Evolutionary conservation across 2,888 invertebrate genomes (phyloP), one percentile per base, ranked within the genome.

Genomic region (Trisateles emortualis): DNA sequence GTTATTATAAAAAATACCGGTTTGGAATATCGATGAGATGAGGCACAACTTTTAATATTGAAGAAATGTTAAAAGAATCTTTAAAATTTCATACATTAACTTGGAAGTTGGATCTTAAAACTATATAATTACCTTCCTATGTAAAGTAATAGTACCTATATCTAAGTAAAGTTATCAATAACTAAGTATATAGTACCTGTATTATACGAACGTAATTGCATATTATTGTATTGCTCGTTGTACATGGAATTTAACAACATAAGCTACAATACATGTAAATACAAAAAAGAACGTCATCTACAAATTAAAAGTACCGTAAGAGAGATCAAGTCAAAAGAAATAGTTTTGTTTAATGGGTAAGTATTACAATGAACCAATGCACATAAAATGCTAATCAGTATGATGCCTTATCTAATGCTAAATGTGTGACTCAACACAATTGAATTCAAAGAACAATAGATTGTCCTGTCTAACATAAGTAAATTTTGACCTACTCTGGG

Each of bases 11-110:
- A 76, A 67, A 69, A 74, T 50, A 59, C 62, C 52, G 55, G 59
- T 52, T 57, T 52, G 56, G 76, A 80, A 83, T 80, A 78, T 80
- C 71, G 75, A 83, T 75, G 74, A 76, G 75, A 83, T 75, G 74
- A 76, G 63, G 42, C 10, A 42, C 22, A 64, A 64, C 33, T 67
- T 58, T 29, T 40, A 47, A 52, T 46, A 33, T 29, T 41, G 6
- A 29, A 32, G 26, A 38, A 16, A 24, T n/a, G 8, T 46, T 13
- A 32, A 3, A 22, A 16, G 13, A n/a, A 17, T 26, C 36, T 10
- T 45, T 36, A 45, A 26, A 45, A 39, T 13, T 39, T 8, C 22
- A 17, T 36, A 36, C 36, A 19, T 19, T 36, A 19, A 9, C 35
- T 8, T 32, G 13, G 4, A 32, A 6, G 32, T 32, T 32, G 11